These are phyloP conservation scores for Nemopilema nomurai DNA, from an alignment of 30 jellyfish, hydroid and myxozoan species.

Conservation along the genomic window DNA sequence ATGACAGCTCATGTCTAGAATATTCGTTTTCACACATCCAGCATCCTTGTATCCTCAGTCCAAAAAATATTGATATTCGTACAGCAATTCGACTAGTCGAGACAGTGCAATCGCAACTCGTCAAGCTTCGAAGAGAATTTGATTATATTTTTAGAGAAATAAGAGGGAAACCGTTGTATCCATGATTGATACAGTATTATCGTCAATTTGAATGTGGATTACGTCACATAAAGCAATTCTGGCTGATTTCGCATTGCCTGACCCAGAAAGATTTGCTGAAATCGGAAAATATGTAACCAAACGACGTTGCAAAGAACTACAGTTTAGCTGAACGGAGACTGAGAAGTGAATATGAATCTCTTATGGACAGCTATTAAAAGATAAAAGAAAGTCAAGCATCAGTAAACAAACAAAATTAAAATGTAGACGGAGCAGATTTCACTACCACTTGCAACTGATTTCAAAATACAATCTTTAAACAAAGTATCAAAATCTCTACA, in stretches of 20 bases:
- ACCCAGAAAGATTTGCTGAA: slow-evolving; percentile 51
- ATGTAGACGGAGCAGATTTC: no score
- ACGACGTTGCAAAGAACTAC: slow-evolving; percentile 43
- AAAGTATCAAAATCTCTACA: slow-evolving; percentile 53
- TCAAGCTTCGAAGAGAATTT: no score
- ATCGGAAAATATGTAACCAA: neutral
- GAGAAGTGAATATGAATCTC: slow-evolving; percentile 28
- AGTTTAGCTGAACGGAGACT: slow-evolving; percentile 10
- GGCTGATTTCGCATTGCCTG: slow-evolving; percentile 52
- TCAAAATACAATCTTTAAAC: slow-evolving; percentile 22
- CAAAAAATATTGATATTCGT: slow-evolving; percentile 31
- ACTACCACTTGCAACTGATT: slow-evolving; percentile 53
- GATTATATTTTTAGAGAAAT: neutral
- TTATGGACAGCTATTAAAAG: slow-evolving; percentile 38
- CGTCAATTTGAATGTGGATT: slow-evolving; percentile 47
- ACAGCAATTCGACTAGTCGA: slow-evolving; percentile 55
- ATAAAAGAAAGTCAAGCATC: no score
- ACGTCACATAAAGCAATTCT: slow-evolving; percentile 30
- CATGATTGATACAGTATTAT: slow-evolving; percentile 55
- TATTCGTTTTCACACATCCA: slow-evolving; percentile 52
- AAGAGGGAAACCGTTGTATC: slow-evolving; percentile 38
- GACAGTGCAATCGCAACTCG: slow-evolving; percentile 47
- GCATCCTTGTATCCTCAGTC: slow-evolving; percentile 47
- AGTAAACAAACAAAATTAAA: slow-evolving; percentile 37
- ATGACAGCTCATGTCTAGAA: slow-evolving; percentile 26